A percentile compares a stretch with the other conserved stretches of the same genome.
Conservation (phyloP, 2,888 invertebrate genomes). For the Zygothrica quintamaculata region DNA sequence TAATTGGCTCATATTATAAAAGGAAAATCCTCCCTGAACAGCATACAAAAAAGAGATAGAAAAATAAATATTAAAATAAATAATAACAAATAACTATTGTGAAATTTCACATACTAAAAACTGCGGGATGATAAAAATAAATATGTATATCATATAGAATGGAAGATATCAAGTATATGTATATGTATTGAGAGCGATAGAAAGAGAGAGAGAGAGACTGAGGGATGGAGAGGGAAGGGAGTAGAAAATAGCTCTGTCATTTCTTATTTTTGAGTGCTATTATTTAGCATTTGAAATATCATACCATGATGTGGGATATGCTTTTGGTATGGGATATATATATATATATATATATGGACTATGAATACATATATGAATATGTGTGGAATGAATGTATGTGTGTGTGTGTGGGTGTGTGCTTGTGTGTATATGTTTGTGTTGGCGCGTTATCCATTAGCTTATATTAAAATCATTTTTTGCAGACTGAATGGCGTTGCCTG, state of each 20-base stretch:
- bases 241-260: conserved; percentile 75
- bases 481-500: conserved; percentile 70
- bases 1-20: conserved; percentile 69
- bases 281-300: conserved; percentile 79
- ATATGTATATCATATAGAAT: not conserved
- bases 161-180: not conserved
- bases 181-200: too few species aligned
- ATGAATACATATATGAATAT: too few species aligned
- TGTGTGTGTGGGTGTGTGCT: conserved; percentile 21
- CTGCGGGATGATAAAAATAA: not conserved
- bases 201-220: not conserved
- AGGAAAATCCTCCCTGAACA: not conserved
- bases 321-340: conserved; percentile 21
- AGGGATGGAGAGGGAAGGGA: conserved; percentile 46
- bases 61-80: conserved; percentile 11
- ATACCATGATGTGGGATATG: conserved; percentile 75
- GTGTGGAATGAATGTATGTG: not conserved
- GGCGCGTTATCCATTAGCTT: conserved; percentile 77
- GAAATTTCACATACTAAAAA: not conserved
- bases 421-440: conserved; percentile 56
- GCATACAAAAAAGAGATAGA: not conserved
- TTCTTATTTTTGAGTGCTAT: conserved; percentile 75
- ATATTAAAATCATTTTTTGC: conserved; percentile 77
- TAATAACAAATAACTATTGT: conserved; percentile 3
- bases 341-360: too few species aligned